Evolutionary conservation across 2,888 invertebrate genomes (phyloP).

Genomic region (Nephrotoma flavescens): DNA sequence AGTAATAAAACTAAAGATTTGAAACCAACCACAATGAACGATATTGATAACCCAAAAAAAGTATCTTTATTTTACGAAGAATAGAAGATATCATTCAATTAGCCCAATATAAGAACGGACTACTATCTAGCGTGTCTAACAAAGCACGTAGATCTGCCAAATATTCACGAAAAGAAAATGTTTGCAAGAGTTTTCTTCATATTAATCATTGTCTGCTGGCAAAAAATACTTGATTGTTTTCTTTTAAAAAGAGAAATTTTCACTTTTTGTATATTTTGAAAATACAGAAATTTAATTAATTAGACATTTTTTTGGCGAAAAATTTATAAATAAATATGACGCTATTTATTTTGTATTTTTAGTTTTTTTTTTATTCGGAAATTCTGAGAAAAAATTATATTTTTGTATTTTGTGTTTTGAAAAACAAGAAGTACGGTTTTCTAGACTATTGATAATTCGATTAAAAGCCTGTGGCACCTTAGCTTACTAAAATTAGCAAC

Average conservation of each 20-base stretch:
- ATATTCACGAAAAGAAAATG: background rate
- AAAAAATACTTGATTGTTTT: background rate
- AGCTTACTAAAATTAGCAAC: background rate
- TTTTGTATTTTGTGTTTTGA: background rate
- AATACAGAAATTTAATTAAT: background rate
- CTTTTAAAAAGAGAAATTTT: background rate
- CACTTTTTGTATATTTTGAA: background rate
- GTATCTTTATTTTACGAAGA: no score
- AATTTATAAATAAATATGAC: background rate
- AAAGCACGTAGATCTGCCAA: background rate
- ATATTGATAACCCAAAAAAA: no score
- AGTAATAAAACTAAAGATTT: no score
- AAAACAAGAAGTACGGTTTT: background rate
- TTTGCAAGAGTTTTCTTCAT: background rate
- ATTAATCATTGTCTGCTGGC: background rate
- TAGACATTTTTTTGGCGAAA: background rate
- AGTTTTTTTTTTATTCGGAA: background rate
- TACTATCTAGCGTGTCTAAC: no score
- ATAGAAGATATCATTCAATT: no score
- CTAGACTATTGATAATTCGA: background rate
- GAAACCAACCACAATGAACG: no score
- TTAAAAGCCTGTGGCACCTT: background rate
- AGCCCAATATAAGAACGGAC: no score
- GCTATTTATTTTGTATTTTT: background rate
- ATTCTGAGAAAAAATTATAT: background rate